A percentile compares a stretch with the other conserved stretches of the same genome.
These are phyloP conservation scores for Amphiduros pacificus DNA, from an alignment of 2,888 invertebrate species.

Conservation along the genomic window DNA sequence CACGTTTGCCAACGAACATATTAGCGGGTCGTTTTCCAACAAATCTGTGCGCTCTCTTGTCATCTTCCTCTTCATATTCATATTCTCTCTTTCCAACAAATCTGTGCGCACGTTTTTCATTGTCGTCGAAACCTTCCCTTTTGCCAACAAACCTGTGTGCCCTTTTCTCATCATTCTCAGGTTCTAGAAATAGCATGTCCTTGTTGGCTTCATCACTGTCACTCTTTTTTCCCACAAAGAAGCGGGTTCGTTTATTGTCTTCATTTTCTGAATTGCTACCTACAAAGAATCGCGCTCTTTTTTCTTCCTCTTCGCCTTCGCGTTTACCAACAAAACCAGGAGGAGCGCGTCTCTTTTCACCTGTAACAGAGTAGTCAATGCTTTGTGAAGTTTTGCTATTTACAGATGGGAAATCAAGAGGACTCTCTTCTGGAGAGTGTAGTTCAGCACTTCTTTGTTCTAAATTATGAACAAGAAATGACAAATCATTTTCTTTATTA, in stretches of 20 bases:
- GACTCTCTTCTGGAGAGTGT: neutral
- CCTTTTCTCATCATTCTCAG: conserved; percentile 13
- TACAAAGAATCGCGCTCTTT: neutral
- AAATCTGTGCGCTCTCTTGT: neutral
- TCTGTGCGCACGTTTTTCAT: conserved; percentile 16
- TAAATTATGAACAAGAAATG: neutral
- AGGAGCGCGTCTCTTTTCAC: conserved; percentile 8
- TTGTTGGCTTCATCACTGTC: neutral
- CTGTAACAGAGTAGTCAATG: no score
- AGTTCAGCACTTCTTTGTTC: neutral
- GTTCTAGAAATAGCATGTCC: neutral
- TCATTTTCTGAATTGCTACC: neutral
- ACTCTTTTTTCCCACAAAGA: conserved; percentile 14
- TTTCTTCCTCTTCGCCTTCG: neutral
- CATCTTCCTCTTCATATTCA: neutral
- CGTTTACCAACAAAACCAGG: conserved; percentile 11
- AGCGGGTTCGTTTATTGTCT: conserved; percentile 12
- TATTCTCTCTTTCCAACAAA: conserved; percentile 21
- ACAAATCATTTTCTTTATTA: neutral
- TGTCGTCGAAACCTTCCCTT: neutral
- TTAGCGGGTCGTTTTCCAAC: conserved; percentile 13
- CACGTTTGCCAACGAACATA: conserved; percentile 25
- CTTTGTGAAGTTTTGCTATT: conserved; percentile 4
- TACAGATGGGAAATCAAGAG: neutral
- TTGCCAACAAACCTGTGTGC: conserved; percentile 20